These are phyloP conservation scores for Bolinopsis microptera DNA, from an alignment of 37 sponge, comb jelly and placozoan genomes.

Conservation along the genomic window DNA sequence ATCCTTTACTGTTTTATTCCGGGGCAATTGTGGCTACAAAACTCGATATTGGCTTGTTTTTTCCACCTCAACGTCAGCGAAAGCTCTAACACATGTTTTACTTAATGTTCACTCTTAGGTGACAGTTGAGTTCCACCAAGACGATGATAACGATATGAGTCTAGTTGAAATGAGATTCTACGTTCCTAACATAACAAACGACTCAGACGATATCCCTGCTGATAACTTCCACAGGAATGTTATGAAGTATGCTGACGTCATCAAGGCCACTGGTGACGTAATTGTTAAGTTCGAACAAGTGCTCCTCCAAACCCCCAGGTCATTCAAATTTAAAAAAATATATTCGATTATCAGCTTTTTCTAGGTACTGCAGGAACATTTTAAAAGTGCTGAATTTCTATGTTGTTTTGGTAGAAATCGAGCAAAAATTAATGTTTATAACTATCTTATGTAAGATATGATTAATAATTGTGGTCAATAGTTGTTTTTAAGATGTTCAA, in stretches of 20 bases:
- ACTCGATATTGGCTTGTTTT: too few species aligned
- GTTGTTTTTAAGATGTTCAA: too few species aligned
- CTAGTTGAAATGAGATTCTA: constrained; percentile 98
- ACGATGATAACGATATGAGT: constrained; percentile 80
- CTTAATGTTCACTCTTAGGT: constrained; percentile 68
- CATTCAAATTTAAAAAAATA: background rate
- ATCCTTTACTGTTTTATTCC: too few species aligned
- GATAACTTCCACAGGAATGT: constrained; percentile 81
- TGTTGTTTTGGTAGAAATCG: too few species aligned
- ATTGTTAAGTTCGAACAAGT: constrained; percentile 88
- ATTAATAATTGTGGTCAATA: too few species aligned
- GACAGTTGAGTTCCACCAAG: constrained; percentile 93
- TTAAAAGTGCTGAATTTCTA: background rate
- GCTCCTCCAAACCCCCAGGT: constrained; percentile 89
- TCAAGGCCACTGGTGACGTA: constrained; percentile 93
- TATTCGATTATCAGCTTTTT: background rate
- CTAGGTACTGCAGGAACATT: background rate
- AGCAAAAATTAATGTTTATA: too few species aligned
- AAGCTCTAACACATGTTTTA: too few species aligned
- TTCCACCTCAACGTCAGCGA: too few species aligned
- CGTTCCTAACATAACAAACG: constrained; percentile 73
- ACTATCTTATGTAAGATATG: too few species aligned
- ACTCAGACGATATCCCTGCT: constrained; percentile 61
- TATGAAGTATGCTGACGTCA: constrained; percentile 85
- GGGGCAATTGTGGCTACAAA: too few species aligned